Evolutionary conservation across 2,113 vertebrate species (phyloP).

Genomic region (Gnathonemus echidnorhynchus): DNA sequence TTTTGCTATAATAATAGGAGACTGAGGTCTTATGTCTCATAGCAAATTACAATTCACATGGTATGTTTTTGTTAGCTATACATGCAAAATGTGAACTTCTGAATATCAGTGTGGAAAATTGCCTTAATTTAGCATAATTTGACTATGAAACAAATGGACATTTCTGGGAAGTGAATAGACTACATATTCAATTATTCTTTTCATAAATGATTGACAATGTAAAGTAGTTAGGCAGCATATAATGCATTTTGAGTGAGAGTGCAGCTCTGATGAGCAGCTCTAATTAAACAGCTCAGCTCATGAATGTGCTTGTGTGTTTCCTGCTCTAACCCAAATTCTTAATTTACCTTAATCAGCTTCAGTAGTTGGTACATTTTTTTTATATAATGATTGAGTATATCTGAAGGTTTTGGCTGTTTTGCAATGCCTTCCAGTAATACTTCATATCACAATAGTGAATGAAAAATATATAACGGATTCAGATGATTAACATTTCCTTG

Average conservation of each 20-base stretch:
- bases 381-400: not conserved
- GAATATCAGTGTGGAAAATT: not conserved
- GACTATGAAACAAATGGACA: not conserved
- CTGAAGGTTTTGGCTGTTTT: not conserved
- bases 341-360: slow-evolving; percentile 3
- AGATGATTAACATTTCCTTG: not conserved
- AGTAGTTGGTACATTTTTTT: not conserved
- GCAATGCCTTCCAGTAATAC: not conserved
- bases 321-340: not conserved
- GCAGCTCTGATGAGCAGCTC: not conserved
- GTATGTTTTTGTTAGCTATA: not conserved
- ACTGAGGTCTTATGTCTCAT: not conserved
- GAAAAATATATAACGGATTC: not conserved
- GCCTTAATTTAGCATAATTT: not conserved
- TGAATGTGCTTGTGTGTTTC: not conserved
- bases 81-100: not conserved
- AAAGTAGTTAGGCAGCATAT: not conserved
- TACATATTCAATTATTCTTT: slow-evolving; percentile 1
- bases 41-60: not conserved
- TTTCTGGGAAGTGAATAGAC: not conserved
- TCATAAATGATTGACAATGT: not conserved
- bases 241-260: not conserved
- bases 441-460: not conserved
- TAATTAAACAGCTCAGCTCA: not conserved
- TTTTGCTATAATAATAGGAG: not conserved